Percentiles rank a stretch among this genome's conserved stretches.
phyloP scores from a whole-genome alignment of 2,888 invertebrate species.

The Thereva nobilitata region DNA sequence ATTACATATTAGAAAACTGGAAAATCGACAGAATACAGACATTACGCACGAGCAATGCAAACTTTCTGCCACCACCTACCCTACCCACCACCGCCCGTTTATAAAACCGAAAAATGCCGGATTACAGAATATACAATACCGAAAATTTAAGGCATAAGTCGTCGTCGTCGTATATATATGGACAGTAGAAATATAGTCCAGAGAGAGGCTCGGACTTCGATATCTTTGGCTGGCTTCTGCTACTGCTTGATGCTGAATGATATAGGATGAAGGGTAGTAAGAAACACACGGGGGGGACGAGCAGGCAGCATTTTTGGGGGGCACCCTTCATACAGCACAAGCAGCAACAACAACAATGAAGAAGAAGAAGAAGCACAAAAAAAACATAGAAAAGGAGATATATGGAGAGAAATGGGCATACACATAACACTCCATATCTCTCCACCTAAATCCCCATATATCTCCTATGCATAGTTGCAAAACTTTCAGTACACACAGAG shows the following conservation, averaged over 20 bases:
- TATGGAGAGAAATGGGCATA: constrained; percentile 23
- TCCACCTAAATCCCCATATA: constrained; percentile 23
- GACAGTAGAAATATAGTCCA: constrained; percentile 13
- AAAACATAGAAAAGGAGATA: constrained; percentile 24
- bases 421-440: constrained; percentile 23
- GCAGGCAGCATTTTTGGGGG: neutral
- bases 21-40: constrained; percentile 36
- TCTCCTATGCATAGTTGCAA: constrained; percentile 32
- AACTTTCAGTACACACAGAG: constrained; percentile 29
- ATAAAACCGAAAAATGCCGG: constrained; percentile 31
- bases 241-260: no score
- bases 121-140: constrained; percentile 5
- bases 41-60: constrained; percentile 33
- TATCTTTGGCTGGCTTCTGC: no score
- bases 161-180: constrained; percentile 6
- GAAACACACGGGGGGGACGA: no score
- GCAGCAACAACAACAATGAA: no score
- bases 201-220: neutral
- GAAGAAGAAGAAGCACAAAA: no score
- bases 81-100: constrained; percentile 1
- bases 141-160: constrained; percentile 24
- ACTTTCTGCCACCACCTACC: no score
- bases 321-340: constrained; percentile 32
- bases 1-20: constrained; percentile 37
- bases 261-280: no score